These are phyloP conservation scores for Iphiclides podalirius DNA, from an alignment of 2,888 invertebrate genomes.

Conservation along the genomic window DNA sequence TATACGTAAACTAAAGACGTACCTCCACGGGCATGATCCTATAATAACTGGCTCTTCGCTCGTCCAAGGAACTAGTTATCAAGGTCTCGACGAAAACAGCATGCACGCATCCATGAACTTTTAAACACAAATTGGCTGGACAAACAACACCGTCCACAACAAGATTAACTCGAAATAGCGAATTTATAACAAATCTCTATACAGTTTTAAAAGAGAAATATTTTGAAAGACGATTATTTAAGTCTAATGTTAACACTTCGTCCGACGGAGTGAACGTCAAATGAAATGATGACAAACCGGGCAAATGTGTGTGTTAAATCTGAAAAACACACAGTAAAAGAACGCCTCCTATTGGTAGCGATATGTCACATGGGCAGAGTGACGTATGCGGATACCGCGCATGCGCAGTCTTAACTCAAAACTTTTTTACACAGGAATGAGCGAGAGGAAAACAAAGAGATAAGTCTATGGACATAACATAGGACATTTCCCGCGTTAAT, in stretches of 20 bases:
- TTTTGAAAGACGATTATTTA: conserved; percentile 23
- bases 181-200: conserved; percentile 12
- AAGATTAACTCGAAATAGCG: conserved; percentile 16
- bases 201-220: conserved; percentile 21
- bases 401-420: conserved; percentile 57
- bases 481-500: conserved; percentile 21
- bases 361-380: conserved; percentile 52
- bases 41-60: conserved; percentile 73
- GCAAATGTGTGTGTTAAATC: conserved; percentile 43
- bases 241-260: conserved; percentile 40
- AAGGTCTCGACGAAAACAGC: conserved; percentile 74
- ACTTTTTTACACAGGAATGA: conserved; percentile 49
- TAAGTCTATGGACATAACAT: conserved; percentile 14
- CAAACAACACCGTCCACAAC: conserved; percentile 43
- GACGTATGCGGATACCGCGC: conserved; percentile 59
- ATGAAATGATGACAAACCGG: conserved; percentile 30
- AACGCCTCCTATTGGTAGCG: conserved; percentile 55
- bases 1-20: conserved; percentile 74
- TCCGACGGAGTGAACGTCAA: conserved; percentile 45
- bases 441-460: conserved; percentile 34
- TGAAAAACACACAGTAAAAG: conserved; percentile 52
- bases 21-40: conserved; percentile 77
- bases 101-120: conserved; percentile 70
- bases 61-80: conserved; percentile 79
- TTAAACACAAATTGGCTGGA: conserved; percentile 58